phyloP scores from a whole-genome alignment of 2,797 vertebrate species.

The Paramormyrops hopkinsi region DNA sequence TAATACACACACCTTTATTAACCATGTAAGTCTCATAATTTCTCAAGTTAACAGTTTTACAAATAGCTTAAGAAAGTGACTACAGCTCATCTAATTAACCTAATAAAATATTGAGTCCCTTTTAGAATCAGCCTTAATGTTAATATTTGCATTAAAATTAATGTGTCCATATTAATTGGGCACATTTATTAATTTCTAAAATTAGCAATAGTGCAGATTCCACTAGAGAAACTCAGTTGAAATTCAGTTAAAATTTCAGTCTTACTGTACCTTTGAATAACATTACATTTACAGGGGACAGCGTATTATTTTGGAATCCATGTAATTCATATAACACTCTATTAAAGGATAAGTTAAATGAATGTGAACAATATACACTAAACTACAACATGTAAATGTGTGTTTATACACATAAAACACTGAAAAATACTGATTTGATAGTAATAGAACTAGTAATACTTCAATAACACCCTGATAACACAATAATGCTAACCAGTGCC shows the following conservation, averaged over 20 bases:
- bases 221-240: background rate
- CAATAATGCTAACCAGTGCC: background rate
- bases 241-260: background rate
- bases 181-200: background rate
- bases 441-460: background rate
- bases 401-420: background rate
- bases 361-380: background rate
- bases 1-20: background rate
- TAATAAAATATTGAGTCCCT: background rate
- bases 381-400: background rate
- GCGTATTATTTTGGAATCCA: background rate
- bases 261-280: background rate
- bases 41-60: background rate
- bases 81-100: background rate
- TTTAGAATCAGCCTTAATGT: background rate
- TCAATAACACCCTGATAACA: background rate
- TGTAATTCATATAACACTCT: background rate
- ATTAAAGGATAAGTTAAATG: background rate
- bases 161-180: background rate
- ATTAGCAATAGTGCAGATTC: background rate
- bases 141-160: conserved; percentile 4
- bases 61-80: background rate
- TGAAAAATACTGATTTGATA: background rate
- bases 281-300: background rate
- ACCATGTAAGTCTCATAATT: background rate